Conservation (phyloP, 2,113 vertebrate species). For the Macaca fascicularis region DNA sequence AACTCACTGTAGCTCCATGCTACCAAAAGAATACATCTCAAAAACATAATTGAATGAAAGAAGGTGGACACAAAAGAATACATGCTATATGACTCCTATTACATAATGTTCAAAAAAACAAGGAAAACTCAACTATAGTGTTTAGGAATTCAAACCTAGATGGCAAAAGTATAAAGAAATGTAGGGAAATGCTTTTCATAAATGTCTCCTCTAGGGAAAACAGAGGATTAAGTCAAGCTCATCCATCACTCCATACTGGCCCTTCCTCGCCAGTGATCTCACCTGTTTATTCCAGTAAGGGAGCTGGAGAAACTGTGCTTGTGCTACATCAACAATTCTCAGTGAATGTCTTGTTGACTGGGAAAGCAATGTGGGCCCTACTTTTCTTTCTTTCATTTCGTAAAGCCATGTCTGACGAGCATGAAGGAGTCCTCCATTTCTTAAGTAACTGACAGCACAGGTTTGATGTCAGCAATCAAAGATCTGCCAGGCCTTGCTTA, state of each 20-base stretch:
- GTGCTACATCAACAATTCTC: not conserved
- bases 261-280: not conserved
- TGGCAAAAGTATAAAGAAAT: not conserved
- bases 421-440: not conserved
- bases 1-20: not conserved
- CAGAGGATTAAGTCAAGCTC: not conserved
- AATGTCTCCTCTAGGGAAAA: not conserved
- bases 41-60: not conserved
- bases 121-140: not conserved
- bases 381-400: not conserved
- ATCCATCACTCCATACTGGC: not conserved
- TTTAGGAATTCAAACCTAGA: not conserved
- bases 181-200: not conserved
- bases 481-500: not conserved
- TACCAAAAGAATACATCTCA: not conserved
- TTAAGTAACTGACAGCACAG: not conserved
- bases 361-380: not conserved
- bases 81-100: not conserved
- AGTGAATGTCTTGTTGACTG: not conserved
- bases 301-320: not conserved
- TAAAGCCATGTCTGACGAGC: not conserved
- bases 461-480: not conserved
- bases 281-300: not conserved
- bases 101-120: not conserved
- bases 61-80: not conserved